Conservation (phyloP, 35 echinoderm and acorn worm species). For the Ophiothrix spiculata region DNA sequence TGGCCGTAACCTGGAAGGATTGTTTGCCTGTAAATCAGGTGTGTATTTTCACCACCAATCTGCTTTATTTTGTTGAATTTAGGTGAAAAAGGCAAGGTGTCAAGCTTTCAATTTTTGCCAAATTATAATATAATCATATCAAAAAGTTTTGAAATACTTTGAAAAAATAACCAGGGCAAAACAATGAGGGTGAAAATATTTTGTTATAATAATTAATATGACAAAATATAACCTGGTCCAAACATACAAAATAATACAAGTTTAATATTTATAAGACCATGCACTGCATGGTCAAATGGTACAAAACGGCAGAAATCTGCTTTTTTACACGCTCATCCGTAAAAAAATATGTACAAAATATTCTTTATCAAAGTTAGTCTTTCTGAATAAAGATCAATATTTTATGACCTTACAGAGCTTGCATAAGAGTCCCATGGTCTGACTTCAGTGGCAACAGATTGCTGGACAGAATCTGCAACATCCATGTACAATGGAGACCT, state of each 20-base stretch:
- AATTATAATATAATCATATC: too few relatives aligned
- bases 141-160: too few relatives aligned
- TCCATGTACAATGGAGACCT: constrained; percentile 52
- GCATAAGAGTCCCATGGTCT: constrained; percentile 80
- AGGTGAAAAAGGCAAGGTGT: too few relatives aligned
- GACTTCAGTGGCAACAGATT: constrained; percentile 38
- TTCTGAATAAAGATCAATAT: neutral
- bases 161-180: too few relatives aligned
- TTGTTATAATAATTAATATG: too few relatives aligned
- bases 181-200: too few relatives aligned
- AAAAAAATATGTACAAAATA: neutral
- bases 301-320: neutral
- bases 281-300: neutral
- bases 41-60: too few relatives aligned
- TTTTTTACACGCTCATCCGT: neutral
- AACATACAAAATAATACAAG: neutral
- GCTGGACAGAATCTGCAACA: constrained; percentile 10
- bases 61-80: too few relatives aligned
- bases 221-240: too few relatives aligned
- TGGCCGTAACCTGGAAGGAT: too few relatives aligned
- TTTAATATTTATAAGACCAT: neutral
- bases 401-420: neutral
- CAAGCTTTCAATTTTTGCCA: too few relatives aligned
- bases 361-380: neutral
- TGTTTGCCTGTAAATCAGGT: too few relatives aligned